These are phyloP conservation scores for Metacarcinus magister DNA, from an alignment of 2,888 invertebrate genomes.

Conservation along the genomic window DNA sequence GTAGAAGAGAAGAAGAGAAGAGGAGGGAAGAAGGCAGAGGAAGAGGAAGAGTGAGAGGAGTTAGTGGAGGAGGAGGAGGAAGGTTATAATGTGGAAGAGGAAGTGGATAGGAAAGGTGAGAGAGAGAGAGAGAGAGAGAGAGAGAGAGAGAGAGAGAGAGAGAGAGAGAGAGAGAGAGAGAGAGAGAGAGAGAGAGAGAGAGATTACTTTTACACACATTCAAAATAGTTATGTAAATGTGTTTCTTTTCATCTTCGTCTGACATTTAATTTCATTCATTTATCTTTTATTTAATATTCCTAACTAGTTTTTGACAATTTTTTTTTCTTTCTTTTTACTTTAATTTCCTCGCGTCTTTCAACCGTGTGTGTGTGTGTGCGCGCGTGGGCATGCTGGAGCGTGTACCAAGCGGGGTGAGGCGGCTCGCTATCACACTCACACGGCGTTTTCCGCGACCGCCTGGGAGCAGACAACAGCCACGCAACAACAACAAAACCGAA, in stretches of 20 bases:
- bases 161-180: neutral
- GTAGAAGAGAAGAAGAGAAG: neutral
- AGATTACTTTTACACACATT: neutral
- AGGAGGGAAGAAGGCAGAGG: neutral
- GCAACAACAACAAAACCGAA: too few relatives aligned
- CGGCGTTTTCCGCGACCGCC: too few relatives aligned
- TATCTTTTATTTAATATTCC: neutral
- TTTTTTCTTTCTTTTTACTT: too few relatives aligned
- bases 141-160: neutral
- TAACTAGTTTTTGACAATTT: neutral
- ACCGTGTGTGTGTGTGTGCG: too few relatives aligned
- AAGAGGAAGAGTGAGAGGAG: neutral
- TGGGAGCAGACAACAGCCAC: too few relatives aligned
- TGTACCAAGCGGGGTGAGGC: too few relatives aligned
- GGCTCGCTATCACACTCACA: too few relatives aligned
- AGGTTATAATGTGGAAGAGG: neutral
- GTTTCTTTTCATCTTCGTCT: neutral
- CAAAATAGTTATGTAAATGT: neutral
- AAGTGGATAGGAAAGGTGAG: neutral
- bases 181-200: constrained; percentile 10
- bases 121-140: neutral
- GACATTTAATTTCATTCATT: neutral
- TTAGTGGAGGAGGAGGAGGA: neutral
- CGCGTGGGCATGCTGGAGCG: too few relatives aligned
- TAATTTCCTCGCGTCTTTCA: too few relatives aligned